phyloP scores from a whole-genome alignment of 2,113 vertebrate species.

The Mesembrinibis cayennensis region DNA sequence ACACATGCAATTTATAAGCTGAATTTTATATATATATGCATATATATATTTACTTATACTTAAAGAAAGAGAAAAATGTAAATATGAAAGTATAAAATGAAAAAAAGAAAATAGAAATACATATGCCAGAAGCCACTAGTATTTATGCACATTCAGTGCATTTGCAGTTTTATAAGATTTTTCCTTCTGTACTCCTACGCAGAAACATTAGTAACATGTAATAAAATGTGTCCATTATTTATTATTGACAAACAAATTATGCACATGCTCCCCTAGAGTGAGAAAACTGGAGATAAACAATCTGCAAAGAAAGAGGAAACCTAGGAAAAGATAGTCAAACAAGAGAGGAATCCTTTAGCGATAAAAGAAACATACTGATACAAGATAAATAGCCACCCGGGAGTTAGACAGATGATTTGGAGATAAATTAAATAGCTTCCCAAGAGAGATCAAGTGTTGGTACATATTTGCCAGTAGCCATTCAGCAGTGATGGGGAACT shows the following conservation, averaged over 20 bases:
- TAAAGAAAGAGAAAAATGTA: not conserved
- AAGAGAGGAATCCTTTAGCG: not conserved
- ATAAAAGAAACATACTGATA: not conserved
- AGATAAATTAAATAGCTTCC: conserved; percentile 38
- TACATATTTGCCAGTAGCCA: conserved; percentile 27
- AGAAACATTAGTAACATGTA: not conserved
- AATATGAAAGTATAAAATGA: not conserved
- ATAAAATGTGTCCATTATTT: conserved; percentile 20
- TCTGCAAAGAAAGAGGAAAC: not conserved
- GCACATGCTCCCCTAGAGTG: not conserved
- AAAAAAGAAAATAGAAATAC: not conserved
- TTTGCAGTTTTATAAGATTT: not conserved
- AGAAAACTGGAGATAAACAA: conserved; percentile 5
- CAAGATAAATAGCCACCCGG: not conserved
- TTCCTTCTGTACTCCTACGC: not conserved
- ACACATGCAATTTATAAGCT: not conserved
- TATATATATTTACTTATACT: not conserved
- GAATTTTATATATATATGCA: not conserved
- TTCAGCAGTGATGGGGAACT: conserved; percentile 25
- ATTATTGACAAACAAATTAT: conserved; percentile 31
- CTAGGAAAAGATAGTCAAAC: not conserved
- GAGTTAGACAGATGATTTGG: conserved; percentile 16
- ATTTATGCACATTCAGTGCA: not conserved
- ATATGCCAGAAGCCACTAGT: not conserved
- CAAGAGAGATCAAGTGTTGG: not conserved